These are phyloP conservation scores for Caenorhabditis wallacei DNA, from an alignment of 2,888 invertebrate species.

Conservation along the genomic window DNA sequence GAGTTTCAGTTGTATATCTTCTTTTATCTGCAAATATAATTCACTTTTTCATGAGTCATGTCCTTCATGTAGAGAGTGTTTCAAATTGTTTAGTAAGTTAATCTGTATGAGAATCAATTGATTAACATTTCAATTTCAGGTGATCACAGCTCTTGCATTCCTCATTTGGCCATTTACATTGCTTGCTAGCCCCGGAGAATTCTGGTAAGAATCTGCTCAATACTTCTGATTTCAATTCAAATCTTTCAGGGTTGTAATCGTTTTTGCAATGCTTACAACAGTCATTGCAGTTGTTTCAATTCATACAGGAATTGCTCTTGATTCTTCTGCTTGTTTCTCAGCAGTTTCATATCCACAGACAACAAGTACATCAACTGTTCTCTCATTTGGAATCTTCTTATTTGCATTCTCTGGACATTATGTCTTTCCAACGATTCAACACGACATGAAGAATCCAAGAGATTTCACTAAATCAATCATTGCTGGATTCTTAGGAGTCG, in stretches of 20 bases:
- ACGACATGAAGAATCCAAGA: conserved; percentile 91
- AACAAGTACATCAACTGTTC: conserved; percentile 69
- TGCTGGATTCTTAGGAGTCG: conserved; percentile 78
- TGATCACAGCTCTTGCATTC: conserved; percentile 63
- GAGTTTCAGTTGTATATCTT: conserved; percentile 81
- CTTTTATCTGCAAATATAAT: conserved; percentile 81
- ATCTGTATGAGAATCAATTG: not conserved
- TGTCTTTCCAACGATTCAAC: conserved; percentile 90
- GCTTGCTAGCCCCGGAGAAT: conserved; percentile 82
- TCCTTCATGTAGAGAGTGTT: conserved; percentile 39
- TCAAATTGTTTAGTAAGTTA: conserved; percentile 53
- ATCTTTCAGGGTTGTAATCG: conserved; percentile 78
- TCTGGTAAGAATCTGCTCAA: conserved; percentile 73
- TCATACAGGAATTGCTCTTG: conserved; percentile 75
- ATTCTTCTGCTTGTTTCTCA: conserved; percentile 68
- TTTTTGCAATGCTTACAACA: conserved; percentile 82
- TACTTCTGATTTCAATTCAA: not conserved
- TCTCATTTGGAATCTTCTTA: conserved; percentile 81
- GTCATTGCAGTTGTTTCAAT: conserved; percentile 79
- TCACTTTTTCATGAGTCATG: conserved; percentile 73
- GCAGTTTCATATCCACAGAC: conserved; percentile 71
- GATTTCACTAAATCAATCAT: conserved; percentile 89
- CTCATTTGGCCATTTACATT: conserved; percentile 81
- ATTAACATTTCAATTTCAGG: conserved; percentile 5
- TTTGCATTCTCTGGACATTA: conserved; percentile 82